phyloP scores from a whole-genome alignment of 2,113 vertebrate species.

The Phyllopteryx taeniolatus region DNA sequence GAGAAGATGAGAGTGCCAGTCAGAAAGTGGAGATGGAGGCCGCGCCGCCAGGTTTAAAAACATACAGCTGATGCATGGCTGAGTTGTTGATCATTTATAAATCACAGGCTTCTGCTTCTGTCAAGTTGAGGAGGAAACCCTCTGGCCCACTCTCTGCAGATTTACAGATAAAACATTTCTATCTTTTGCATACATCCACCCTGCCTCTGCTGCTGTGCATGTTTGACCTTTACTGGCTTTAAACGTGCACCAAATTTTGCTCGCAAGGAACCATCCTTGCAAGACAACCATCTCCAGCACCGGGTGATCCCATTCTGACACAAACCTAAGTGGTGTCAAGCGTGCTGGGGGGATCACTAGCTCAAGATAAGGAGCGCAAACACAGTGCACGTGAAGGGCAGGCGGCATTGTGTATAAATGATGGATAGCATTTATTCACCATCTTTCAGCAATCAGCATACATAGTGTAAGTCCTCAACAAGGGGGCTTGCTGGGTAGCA shows the following conservation, averaged over 20 bases:
- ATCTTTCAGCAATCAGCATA: not conserved
- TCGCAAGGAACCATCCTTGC: conserved; percentile 6
- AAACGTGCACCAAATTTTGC: conserved; percentile 45
- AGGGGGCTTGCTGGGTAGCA: conserved; percentile 31
- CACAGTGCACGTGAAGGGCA: conserved; percentile 52
- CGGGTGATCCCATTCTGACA: conserved; percentile 20
- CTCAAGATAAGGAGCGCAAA: conserved; percentile 49
- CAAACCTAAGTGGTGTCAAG: conserved; percentile 23
- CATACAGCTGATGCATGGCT: conserved; percentile 47
- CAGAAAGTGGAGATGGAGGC: conserved; percentile 24
- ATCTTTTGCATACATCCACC: not conserved
- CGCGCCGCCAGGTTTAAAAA: conserved; percentile 36
- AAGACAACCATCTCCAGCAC: conserved; percentile 1
- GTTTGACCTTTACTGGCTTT: conserved; percentile 10
- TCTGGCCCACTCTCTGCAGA: conserved; percentile 24
- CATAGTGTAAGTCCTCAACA: conserved; percentile 20
- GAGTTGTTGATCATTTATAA: conserved; percentile 44
- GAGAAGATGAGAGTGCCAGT: conserved; percentile 9
- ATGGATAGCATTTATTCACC: conserved; percentile 22
- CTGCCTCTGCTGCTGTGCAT: not conserved
- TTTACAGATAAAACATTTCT: conserved; percentile 15
- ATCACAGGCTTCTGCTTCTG: conserved; percentile 9
- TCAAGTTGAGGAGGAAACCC: conserved; percentile 8
- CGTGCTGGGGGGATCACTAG: conserved; percentile 11
- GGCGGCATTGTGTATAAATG: conserved; percentile 47